Percentiles rank a stretch among this genome's conserved stretches.
Evolutionary conservation across 2,113 vertebrate genomes (phyloP).

Genomic region (Tapirus terrestris): DNA sequence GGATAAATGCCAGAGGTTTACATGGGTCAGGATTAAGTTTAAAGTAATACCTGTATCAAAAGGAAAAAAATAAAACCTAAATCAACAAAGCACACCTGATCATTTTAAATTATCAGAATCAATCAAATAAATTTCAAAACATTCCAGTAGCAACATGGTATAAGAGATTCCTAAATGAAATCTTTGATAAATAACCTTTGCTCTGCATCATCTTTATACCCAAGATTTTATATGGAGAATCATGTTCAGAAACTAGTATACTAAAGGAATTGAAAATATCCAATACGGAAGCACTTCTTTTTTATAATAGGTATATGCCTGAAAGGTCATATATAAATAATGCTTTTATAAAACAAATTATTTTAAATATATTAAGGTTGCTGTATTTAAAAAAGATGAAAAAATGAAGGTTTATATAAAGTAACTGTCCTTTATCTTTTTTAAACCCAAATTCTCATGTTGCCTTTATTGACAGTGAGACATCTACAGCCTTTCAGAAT

Average conservation of each 20-base stretch:
- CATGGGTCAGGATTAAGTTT: slow-evolving; percentile 94
- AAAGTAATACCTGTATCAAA: slow-evolving; percentile 88
- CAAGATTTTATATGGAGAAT: not conserved
- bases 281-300: not conserved
- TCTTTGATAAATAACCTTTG: not conserved
- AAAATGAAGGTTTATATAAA: not conserved
- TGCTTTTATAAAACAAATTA: slow-evolving; percentile 29
- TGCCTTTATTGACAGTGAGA: not conserved
- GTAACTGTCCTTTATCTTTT: not conserved
- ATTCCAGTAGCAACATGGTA: not conserved
- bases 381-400: not conserved
- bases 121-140: not conserved
- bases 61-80: not conserved
- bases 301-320: not conserved
- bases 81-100: not conserved
- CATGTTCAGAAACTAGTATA: not conserved
- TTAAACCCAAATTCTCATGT: slow-evolving; percentile 1
- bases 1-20: slow-evolving; percentile 90
- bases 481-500: not conserved
- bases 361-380: slow-evolving; percentile 1
- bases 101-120: slow-evolving; percentile 33
- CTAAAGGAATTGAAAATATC: not conserved
- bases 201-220: not conserved
- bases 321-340: not conserved
- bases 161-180: not conserved